Evolutionary conservation across 2,113 vertebrate species (phyloP), one percentile per base, ranked within the genome.

Genomic region (Brachyistius frenatus): DNA sequence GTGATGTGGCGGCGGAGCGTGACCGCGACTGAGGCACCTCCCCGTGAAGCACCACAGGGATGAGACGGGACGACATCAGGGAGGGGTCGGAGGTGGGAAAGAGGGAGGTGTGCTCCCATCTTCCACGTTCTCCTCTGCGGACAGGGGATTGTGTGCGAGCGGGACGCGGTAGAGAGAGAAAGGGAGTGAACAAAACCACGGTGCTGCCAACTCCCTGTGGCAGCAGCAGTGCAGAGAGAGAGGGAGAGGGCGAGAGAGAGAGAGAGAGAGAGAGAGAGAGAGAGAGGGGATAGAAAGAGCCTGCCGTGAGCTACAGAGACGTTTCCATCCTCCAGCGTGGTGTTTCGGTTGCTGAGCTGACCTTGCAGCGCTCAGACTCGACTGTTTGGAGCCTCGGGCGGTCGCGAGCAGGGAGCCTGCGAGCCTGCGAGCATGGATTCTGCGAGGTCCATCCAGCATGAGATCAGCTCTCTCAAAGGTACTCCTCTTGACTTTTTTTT

Each of bases 381-480:
- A 11, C 80, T 58, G 73, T 58, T 31, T 13, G 73, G 46, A 66
- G 62, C 32, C 53, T 73, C 55, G 1, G 60, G 56, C 74, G 32
- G 50, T n/a, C 30, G 57, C 31, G 1, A 7, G 65, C 39, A 77
- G 50, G 47, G 15, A 66, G 33, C n/a, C 47, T 0, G 60, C 0
- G 14, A 87, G 66, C 44, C 47, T 1, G 61, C 0, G 9, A 85
- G 65, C 85, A 95, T 96, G 95, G 96, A 96, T 86, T 85, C 93
- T n/a, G 93, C 90, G 3, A 89, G 97, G 80, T 96, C 96, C 71
- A 98, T 98, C 87, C 97, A 98, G 92, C 94, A 96, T 2, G 97
- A 98, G 93, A 98, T 98, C 95, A 95, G 91, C 92, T 97, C 96
- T 71, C 96, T 98, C 7, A 97, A 97, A 98, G 97, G 97, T 97